Evolutionary conservation across 2,888 invertebrate species (phyloP), one percentile per base, ranked within the genome.

Genomic region (Achlya flavicornis): DNA sequence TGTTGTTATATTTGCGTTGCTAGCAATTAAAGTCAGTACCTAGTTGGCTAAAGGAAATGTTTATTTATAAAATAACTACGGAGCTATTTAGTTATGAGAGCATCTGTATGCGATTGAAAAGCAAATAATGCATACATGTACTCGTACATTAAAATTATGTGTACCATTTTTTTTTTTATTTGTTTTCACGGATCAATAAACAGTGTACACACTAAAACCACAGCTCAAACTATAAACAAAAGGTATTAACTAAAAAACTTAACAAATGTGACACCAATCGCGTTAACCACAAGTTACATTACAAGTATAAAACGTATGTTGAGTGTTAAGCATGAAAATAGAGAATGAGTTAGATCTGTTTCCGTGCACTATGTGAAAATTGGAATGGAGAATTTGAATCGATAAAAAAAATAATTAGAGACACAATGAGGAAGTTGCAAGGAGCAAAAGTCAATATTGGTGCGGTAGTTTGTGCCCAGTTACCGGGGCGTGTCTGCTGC

Each of bases 401-500:
- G 71, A 75, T 74, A 75, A 80, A 84, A 84, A n/a, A 81, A 81
- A 85, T 85, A 87, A 88, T 88, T 86, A 84, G 78, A 5, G 35
- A 74, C 73, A 72, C 80, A 84, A 84, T 79, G 84, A 81, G 84
- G 77, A 86, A 87, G 86, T 87, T 88, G 85, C 74, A 84, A 87
- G 84, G 80, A 86, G 85, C 76, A 84, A 88, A 88, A 87, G 89
- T 88, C 89, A 89, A 89, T 89, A 89, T 87, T 88, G 84, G 88
- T 84, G 83, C 79, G 84, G 87, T 88, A 87, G 88, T 88, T 87
- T 85, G 87, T 85, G 86, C 80, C 80, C 84, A 84, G 87, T 87
- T 87, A 87, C 80, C 82, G 81, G 81, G 86, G 85, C 83, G 84
- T 86, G 84, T 87, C 88, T 81, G 75, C 72, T 67, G 70, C 67